Base-by-base conservation (phyloP, 2,797 vertebrate species). In the Phalanger gymnotis region DNA sequence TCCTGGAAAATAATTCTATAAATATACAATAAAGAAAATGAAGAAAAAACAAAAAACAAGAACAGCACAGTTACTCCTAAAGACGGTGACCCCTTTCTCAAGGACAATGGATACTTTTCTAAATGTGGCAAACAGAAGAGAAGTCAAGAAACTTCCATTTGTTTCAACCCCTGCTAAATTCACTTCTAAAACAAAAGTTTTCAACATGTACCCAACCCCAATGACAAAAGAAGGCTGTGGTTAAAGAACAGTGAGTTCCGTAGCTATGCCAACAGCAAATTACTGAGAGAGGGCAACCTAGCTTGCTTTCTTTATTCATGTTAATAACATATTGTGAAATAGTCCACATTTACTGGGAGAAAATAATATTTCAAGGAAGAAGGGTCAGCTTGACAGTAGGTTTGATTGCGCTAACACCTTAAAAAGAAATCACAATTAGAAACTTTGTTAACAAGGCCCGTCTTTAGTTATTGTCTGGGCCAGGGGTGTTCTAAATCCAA, bases 201-300 rank as follows among this genome's bases (percentile, higher is more conserved):
- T 93, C 31, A 0, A 90, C 54, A 95, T 61, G 19, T 81, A 93
- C 51, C 73, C 93, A 96, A 52, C 0, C 7, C 51, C 91, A 95
- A 90, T 56, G 91, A 94, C 27, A 91, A 96, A 96, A 94, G 40
- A 95, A 95, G 73, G 55, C 25, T 92, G 58, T 52, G 53, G 66
- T 56, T 58, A 31, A 94, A 92, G 55, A 95, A 53, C 40, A 54
- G 55, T 57, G 95, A 96, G 61, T 92, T 47, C 94, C 89, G 97
- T 96, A 97, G 90, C 97, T 97, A 96, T 96, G 97, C 96, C 97
- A 97, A 97, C 95, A 96, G 95, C 94, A 97, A 95, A 95, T 95
- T 95, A 54, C 56, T 97, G 93, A 11, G n/a, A 89, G 61, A 96
- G 92, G 96, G 61, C 73, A 96, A 31, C 47, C 55, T 95, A 91